Evolutionary conservation across 2,113 vertebrate species (phyloP), one percentile per base, ranked within the genome.

Genomic region (Spermophilus dauricus): DNA sequence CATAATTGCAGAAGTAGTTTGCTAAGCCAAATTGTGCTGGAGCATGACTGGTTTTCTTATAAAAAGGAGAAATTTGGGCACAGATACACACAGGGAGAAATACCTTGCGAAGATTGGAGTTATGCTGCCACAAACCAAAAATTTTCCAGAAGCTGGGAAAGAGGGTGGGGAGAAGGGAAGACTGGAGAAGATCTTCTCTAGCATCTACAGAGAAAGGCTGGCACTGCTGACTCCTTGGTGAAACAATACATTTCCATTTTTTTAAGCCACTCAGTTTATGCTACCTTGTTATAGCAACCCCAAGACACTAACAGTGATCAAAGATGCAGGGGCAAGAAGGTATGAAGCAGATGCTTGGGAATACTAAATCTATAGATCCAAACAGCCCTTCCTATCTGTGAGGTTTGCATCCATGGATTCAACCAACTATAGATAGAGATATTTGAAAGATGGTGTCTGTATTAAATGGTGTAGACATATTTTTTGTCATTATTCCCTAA

Each of bases 61-160:
- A n/a, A 92, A 96, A 89, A 45, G 5, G 9, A 48, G 13, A 94
- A 83, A 83, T 78, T 78, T 78, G 75, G 30, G 67, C 34, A 80
- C 10, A 87, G 8, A 34, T 11, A 76, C 0, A 45, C 10, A 48
- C 1, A 81, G n/a, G 5, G 11, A 75, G 61, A 67, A 67, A 86
- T 12, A 13, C 17, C 6, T 13, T 1, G 1, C 32, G 7, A 67
- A 77, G 26, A 48, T 0, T 83, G 48, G 39, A 67, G 6, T 86
- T 67, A 51, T 37, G 34, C 26, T 75, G 12, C 61, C 14, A 42
- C 1, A 32, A 86, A 8, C 6, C 28, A 82, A 51, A 8, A 18
- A 63, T 12, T 6, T 72, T 85, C 28, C 30, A 51, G 42, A 92
- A 77, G 3, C 28, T 17, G 17, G 30, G 37, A 22, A 53, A 53